Evolutionary conservation across 1,140 invertebrate genomes (phyloP).

Genomic region (Wiebesia pumilae): DNA sequence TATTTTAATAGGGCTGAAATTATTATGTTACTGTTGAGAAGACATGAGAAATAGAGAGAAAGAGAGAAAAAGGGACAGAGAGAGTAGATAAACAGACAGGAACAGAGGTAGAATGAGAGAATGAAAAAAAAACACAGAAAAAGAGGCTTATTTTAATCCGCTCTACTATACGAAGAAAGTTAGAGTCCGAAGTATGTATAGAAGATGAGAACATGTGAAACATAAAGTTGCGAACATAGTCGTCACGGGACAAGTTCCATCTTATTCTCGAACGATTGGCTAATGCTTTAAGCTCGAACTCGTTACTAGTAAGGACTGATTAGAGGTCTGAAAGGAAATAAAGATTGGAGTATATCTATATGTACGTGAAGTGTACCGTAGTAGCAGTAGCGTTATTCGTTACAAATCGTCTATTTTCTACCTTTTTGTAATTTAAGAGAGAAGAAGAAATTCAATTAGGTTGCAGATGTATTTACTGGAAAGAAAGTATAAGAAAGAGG

Average conservation of each 20-base stretch:
- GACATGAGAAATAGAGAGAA: not conserved
- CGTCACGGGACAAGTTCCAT: not conserved
- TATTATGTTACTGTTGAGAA: not conserved
- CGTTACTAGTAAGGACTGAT: not conserved
- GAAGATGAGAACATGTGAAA: not conserved
- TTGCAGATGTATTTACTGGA: not conserved
- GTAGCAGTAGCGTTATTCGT: slow-evolving; percentile 25
- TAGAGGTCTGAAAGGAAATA: not conserved
- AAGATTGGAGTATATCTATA: not conserved
- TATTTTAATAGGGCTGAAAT: not conserved
- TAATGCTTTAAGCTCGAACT: slow-evolving; percentile 10
- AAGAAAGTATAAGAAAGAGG: not conserved
- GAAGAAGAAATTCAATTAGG: slow-evolving; percentile 33
- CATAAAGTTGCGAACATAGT: not conserved
- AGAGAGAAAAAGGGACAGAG: not conserved
- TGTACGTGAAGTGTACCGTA: not conserved
- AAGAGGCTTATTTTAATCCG: not conserved
- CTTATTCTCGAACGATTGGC: too few relatives aligned
- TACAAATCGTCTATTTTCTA: slow-evolving; percentile 18
- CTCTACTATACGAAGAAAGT: not conserved
- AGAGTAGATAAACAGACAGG: not conserved
- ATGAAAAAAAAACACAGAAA: too few relatives aligned
- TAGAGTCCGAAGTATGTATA: not conserved
- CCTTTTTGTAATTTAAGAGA: slow-evolving; percentile 36
- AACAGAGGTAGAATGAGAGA: too few relatives aligned